Evolutionary conservation across 2,888 invertebrate species (phyloP).

Genomic region (Stenodera caucasica): DNA sequence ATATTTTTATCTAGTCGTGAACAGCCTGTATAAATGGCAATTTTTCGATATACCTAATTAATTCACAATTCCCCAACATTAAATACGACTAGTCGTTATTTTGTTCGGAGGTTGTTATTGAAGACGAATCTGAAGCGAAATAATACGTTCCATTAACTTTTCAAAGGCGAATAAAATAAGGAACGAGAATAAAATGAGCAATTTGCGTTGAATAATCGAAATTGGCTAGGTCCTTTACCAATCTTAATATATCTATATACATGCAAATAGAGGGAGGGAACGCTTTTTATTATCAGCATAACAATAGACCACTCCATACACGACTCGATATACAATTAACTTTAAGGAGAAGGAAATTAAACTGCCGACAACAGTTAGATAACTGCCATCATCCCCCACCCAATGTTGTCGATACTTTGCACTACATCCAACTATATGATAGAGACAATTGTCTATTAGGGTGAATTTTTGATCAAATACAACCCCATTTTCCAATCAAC

Average conservation of each 20-base stretch:
- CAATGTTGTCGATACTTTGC: background rate
- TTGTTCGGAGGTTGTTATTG: background rate
- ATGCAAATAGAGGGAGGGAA: background rate
- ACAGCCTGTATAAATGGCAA: slow-evolving; percentile 3
- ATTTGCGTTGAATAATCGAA: slow-evolving; percentile 29
- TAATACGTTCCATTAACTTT: slow-evolving; percentile 29
- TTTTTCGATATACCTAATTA: slow-evolving; percentile 8
- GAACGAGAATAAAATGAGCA: slow-evolving; percentile 24
- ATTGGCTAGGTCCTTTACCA: slow-evolving; percentile 19
- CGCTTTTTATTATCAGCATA: slow-evolving; percentile 29
- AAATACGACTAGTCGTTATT: no score
- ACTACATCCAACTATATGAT: no score
- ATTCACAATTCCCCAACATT: slow-evolving; percentile 16
- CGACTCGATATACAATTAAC: slow-evolving; percentile 24
- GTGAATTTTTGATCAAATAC: background rate
- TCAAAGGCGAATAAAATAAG: background rate
- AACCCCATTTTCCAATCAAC: no score
- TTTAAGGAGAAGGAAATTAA: slow-evolving; percentile 8
- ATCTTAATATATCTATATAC: background rate
- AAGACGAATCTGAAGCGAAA: slow-evolving; percentile 16
- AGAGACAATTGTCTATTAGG: no score
- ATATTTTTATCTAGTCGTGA: no score
- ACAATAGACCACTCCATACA: slow-evolving; percentile 23
- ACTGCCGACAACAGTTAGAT: slow-evolving; percentile 4
- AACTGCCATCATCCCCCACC: background rate